Conservation (phyloP, 1,140 invertebrate species). For the Portunus trituberculatus region DNA sequence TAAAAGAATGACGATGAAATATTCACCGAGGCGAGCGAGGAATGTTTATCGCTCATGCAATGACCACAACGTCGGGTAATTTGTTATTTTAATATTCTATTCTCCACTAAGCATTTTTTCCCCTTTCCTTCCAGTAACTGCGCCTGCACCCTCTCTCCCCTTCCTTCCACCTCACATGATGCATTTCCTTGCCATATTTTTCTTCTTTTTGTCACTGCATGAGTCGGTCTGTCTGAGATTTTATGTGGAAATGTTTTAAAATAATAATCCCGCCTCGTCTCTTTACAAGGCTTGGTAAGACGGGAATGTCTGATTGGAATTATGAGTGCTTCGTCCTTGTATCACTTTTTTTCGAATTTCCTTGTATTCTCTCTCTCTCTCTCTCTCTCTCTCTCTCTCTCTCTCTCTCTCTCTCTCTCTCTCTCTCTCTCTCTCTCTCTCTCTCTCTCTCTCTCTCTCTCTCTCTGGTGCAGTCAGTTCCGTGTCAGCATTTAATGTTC, state of each 20-base stretch:
- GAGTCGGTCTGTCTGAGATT: neutral
- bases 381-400: too few relatives aligned
- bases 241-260: neutral
- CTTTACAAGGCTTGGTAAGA: neutral
- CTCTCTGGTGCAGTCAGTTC: too few relatives aligned
- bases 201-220: neutral
- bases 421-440: too few relatives aligned
- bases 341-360: too few relatives aligned
- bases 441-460: too few relatives aligned
- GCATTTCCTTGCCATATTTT: too few relatives aligned
- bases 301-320: too few relatives aligned
- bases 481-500: too few relatives aligned
- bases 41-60: conserved; percentile 1
- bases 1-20: conserved; percentile 23
- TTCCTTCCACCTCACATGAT: neutral
- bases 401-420: too few relatives aligned
- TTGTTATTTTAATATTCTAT: neutral
- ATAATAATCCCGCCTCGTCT: neutral
- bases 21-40: neutral
- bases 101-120: neutral
- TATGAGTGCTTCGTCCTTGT: too few relatives aligned
- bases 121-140: neutral
- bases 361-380: neutral
- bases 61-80: neutral
- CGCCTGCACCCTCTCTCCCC: neutral